Evolutionary conservation across 2,113 vertebrate genomes (phyloP), one percentile per base, ranked within the genome.

Genomic region (Takifugu bimaculatus): DNA sequence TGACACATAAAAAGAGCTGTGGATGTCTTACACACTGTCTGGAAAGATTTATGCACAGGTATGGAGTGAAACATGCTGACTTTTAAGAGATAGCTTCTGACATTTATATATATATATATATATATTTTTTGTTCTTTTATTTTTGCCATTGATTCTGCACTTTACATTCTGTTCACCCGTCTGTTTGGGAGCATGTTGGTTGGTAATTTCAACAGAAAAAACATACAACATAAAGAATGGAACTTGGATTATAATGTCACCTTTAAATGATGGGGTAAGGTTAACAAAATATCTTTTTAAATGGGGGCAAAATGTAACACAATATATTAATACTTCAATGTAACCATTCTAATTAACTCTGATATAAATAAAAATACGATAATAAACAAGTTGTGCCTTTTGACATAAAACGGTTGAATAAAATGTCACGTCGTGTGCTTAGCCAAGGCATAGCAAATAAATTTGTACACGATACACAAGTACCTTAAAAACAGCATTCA

Each of bases 311-410:
- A 70, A 53, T 0, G 45, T 55, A 44, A 72, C 47, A 25, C 48
- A 50, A 50, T 80, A 84, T 58, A 74, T 86, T 88, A 75, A 78
- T 92, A 90, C 78, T 83, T 78, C 88, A 90, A 79, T 89, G 79
- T 32, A 32, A 32, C 85, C 85, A 84, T 89, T 48, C 91, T 88
- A 81, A 90, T 82, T 78, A 69, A 70, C 58, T 84, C 70, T 70
- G 88, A 85, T 88, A 88, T 88, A 88, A 88, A 90, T 88, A 87
- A 89, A 74, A 91, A 80, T 77, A 86, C 63, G 65, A 84, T 74
- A 70, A 80, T 83, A 78, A 87, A 91, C 81, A 89, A 39, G 60
- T 52, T 79, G 81, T 89, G 60, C 79, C 80, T 85, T 88, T 90
- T 81, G 77, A 88, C 89, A 85, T 86, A 52, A 89, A 89, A 84